Evolutionary conservation across 2,888 invertebrate species (phyloP).

Genomic region (Augiades crinisus): DNA sequence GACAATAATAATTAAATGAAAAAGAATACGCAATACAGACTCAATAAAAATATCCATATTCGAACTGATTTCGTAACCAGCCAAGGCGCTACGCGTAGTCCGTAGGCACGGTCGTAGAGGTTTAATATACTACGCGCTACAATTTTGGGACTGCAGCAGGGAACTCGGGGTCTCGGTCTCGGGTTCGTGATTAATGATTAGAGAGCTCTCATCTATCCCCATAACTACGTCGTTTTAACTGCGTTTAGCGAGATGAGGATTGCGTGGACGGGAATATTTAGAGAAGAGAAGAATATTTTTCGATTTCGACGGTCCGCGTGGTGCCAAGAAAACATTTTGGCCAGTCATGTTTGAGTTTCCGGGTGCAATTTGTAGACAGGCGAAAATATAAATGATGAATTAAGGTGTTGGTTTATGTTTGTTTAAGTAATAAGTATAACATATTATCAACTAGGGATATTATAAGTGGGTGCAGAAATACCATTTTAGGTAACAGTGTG

Average conservation of each 20-base stretch:
- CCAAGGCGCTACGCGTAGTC: conserved; percentile 42
- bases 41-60: background rate
- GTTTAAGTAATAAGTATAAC: no score
- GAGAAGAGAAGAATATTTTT: background rate
- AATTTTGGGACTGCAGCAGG: conserved; percentile 37
- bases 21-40: background rate
- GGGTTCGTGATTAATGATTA: conserved; percentile 30
- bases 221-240: background rate
- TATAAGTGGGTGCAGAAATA: no score
- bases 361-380: no score
- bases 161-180: background rate
- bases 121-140: conserved; percentile 41
- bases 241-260: conserved; percentile 1
- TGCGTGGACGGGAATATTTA: no score
- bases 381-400: no score
- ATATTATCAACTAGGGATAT: no score
- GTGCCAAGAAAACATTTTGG: background rate
- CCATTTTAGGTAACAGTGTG: no score
- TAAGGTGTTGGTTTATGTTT: no score
- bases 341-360: no score
- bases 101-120: conserved; percentile 42
- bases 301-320: background rate
- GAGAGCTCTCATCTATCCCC: conserved; percentile 8
- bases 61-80: conserved; percentile 13
- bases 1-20: background rate